Evolutionary conservation across 2,797 vertebrate species (phyloP).

Genomic region (Anguilla megastoma): DNA sequence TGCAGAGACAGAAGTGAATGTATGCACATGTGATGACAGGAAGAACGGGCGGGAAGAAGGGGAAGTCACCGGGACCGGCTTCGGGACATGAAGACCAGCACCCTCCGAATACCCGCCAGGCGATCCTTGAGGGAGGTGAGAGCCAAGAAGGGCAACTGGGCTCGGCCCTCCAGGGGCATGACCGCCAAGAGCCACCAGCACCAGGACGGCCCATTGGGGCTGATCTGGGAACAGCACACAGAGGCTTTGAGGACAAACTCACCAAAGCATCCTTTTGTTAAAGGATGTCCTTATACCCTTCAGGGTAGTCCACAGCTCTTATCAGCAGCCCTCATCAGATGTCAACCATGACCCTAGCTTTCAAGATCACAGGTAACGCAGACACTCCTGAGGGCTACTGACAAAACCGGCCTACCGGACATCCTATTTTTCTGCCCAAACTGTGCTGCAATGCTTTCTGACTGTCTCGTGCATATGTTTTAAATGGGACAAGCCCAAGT

Average conservation of each 20-base stretch:
- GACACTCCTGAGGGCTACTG: background rate
- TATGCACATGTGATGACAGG: background rate
- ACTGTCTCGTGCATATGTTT: too few relatives aligned
- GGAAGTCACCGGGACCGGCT: slow-evolving; percentile 43
- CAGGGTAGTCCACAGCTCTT: background rate
- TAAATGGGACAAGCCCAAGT: background rate
- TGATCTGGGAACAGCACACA: slow-evolving; percentile 59
- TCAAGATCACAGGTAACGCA: background rate
- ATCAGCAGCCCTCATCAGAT: background rate
- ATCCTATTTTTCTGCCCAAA: background rate
- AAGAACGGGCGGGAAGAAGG: background rate
- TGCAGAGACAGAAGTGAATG: background rate
- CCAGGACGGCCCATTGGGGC: slow-evolving; percentile 77
- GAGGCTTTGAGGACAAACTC: background rate
- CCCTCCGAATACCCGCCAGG: slow-evolving; percentile 71
- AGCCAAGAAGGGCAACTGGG: slow-evolving; percentile 78
- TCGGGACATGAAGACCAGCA: slow-evolving; percentile 72
- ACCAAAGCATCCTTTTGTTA: background rate
- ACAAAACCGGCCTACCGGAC: background rate
- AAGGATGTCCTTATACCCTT: background rate
- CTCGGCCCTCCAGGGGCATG: slow-evolving; percentile 76
- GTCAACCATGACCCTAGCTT: background rate
- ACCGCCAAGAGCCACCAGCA: slow-evolving; percentile 82
- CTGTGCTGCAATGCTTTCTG: too few relatives aligned
- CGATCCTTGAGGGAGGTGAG: slow-evolving; percentile 77